These are phyloP conservation scores for Phacellophora camtschatica DNA, from an alignment of 30 jellyfish, hydroid and myxozoan genomes.

Conservation along the genomic window DNA sequence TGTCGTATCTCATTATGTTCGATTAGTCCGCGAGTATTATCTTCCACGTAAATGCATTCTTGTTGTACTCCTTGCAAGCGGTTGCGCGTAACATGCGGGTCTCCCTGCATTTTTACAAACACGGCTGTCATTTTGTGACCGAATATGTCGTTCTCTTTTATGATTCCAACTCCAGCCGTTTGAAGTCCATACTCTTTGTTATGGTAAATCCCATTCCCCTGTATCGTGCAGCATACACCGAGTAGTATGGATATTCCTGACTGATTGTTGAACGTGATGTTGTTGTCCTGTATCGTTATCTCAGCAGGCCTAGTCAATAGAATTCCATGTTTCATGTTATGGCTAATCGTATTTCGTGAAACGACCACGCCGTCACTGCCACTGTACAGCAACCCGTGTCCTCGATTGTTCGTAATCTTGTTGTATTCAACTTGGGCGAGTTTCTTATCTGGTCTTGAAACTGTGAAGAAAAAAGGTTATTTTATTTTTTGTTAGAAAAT, in stretches of 20 bases:
- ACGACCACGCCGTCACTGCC: constrained; percentile 92
- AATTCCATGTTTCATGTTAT: constrained; percentile 72
- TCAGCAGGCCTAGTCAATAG: constrained; percentile 70
- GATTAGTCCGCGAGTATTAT: constrained; percentile 71
- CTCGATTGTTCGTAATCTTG: constrained; percentile 62
- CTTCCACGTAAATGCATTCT: constrained; percentile 80
- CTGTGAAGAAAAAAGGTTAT: constrained; percentile 18
- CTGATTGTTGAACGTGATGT: constrained; percentile 36
- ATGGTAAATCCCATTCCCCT: constrained; percentile 87
- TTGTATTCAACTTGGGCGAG: constrained; percentile 82
- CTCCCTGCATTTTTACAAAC: constrained; percentile 54
- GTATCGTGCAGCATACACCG: constrained; percentile 76
- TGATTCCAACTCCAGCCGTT: constrained; percentile 72
- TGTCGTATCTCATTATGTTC: constrained; percentile 67
- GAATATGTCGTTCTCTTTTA: constrained; percentile 68
- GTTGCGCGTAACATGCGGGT: constrained; percentile 62
- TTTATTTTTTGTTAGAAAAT: not conserved
- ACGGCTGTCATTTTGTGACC: constrained; percentile 68
- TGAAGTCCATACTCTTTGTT: constrained; percentile 77
- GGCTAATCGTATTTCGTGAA: constrained; percentile 63
- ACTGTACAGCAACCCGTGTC: constrained; percentile 77
- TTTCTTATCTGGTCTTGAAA: constrained; percentile 81
- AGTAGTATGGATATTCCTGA: constrained; percentile 70
- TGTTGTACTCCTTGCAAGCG: constrained; percentile 68
- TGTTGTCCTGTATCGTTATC: constrained; percentile 59